Evolutionary conservation across 64 coral and sea anemone genomes (phyloP), one percentile per base, ranked within the genome.

Genomic region (Pocillopora verrucosa): DNA sequence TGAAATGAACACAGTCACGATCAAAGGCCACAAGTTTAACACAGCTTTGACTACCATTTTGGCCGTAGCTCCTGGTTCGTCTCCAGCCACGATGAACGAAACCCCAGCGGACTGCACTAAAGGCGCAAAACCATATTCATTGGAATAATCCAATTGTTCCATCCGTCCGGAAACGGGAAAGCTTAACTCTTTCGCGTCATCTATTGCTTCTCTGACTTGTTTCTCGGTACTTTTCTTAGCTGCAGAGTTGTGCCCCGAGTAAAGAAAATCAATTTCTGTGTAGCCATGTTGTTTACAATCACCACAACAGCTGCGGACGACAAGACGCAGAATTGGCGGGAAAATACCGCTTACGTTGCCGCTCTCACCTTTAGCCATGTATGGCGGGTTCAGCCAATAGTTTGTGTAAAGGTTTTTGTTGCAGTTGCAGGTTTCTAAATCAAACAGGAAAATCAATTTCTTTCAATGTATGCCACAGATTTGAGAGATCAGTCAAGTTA

Each of bases 361-460:
- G 15, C 74, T 60, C 0, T 58, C 30, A 41, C 16, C n/a, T 73
- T 84, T 73, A 7, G 41, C 78, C 73, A 80, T 90, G 36, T 98
- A 98, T 61, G 96, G 96, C 13, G 88, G 90, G 69, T 92, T 92
- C 0, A 80, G 3, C 96, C 96, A 98, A 90, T 91, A 98, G 77
- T 95, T 98, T 56, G 90, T 98, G 68, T 92, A 78, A 77, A 98
- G 38, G 0, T 58, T 89, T 14, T 60, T 87, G 70, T 94, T 91
- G 88, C 96, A 98, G 37, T 89, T 95, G 63, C 96, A 98, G 51
- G 96, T 98, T 88, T 95, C 96, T 98, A 59, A 82, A 74, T 58
- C 76, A 74, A 84, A 73, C 38, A 76, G 12, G 75, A 56, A 56
- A 22, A 35, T 11, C 16, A 59, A 89, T 58, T 20, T 10, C 19